These are phyloP conservation scores for Myotis myotis DNA, from an alignment of 2,797 vertebrate genomes.

Conservation along the genomic window DNA sequence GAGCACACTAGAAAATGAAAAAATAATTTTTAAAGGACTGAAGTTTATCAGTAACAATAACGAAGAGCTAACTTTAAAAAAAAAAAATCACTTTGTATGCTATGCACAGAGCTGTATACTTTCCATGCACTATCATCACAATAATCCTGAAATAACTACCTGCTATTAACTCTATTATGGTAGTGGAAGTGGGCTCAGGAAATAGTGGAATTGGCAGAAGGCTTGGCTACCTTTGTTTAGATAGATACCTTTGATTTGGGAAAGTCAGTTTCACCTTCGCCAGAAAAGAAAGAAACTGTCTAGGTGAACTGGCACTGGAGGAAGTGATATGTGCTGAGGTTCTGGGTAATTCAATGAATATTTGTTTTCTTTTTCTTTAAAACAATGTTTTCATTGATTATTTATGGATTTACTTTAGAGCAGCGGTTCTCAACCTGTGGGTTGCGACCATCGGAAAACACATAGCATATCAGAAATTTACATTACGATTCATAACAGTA, in stretches of 20 bases:
- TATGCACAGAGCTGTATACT: not conserved
- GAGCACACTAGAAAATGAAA: not conserved
- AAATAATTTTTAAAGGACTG: constrained; percentile 18
- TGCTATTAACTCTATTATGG: not conserved
- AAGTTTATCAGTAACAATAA: not conserved
- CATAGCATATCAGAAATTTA: too few species aligned
- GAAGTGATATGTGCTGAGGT: not conserved
- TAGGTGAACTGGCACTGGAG: not conserved
- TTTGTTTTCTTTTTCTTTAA: too few species aligned
- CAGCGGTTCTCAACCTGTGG: too few species aligned
- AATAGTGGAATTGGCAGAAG: not conserved
- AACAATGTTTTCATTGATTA: too few species aligned
- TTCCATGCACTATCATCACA: not conserved
- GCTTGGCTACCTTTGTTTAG: not conserved
- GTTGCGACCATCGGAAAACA: too few species aligned
- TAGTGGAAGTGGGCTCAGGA: not conserved
- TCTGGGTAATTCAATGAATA: not conserved
- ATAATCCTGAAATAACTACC: not conserved
- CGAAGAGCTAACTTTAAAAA: not conserved
- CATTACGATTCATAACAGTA: too few species aligned
- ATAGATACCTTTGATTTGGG: not conserved
- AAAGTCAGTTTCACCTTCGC: not conserved
- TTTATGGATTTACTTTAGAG: too few species aligned
- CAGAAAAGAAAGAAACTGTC: not conserved
- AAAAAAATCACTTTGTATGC: not conserved